phyloP scores from a whole-genome alignment of 1,140 invertebrate species.

The Saccostrea glomerata region DNA sequence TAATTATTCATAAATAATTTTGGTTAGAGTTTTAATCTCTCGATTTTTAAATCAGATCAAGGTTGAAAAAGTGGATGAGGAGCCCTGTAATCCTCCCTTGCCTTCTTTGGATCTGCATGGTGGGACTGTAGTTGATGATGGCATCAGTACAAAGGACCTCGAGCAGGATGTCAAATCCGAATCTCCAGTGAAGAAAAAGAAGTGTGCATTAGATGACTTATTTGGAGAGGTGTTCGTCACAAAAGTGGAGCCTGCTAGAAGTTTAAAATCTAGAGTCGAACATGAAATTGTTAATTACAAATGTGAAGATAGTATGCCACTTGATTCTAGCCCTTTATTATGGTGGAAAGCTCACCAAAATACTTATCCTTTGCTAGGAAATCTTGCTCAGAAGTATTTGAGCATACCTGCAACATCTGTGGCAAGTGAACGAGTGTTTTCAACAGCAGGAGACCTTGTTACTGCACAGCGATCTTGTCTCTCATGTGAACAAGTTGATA shows the following conservation, averaged over 20 bases:
- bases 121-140: background rate
- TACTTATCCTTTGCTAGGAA: conserved; percentile 36
- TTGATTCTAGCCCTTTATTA: conserved; percentile 23
- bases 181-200: background rate
- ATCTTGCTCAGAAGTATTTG: conserved; percentile 38
- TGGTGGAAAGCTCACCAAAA: conserved; percentile 47
- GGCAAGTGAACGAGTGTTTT: conserved; percentile 45
- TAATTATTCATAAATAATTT: no score
- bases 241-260: background rate
- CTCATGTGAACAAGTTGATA: no score
- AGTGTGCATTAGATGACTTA: conserved; percentile 10
- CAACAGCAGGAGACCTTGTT: conserved; percentile 44
- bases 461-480: conserved; percentile 35
- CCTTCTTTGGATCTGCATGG: no score
- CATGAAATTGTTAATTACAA: conserved; percentile 23
- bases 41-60: no score
- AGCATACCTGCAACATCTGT: conserved; percentile 46
- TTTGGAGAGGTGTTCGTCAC: conserved; percentile 49
- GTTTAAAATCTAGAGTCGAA: conserved; percentile 1
- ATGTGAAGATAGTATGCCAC: background rate
- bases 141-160: no score
- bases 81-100: no score
- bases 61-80: no score
- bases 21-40: no score
- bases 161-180: conserved; percentile 1